Evolutionary conservation across 1,140 invertebrate genomes (phyloP).

Genomic region (Calliopsis andreniformis): DNA sequence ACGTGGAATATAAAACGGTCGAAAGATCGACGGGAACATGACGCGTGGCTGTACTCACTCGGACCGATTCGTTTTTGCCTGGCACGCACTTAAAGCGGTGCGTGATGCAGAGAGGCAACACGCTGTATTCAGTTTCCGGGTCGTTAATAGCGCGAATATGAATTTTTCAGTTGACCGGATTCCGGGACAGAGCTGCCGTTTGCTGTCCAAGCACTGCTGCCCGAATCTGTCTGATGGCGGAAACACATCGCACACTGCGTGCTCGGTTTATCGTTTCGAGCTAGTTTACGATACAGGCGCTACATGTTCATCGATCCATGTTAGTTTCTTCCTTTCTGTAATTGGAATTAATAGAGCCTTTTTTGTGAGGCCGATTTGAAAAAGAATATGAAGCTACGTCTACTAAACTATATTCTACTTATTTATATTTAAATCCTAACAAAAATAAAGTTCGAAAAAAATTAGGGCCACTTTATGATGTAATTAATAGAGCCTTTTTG

Average conservation of each 20-base stretch:
- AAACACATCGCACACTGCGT: background rate
- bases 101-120: conserved; percentile 34
- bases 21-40: background rate
- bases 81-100: background rate
- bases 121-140: conserved; percentile 31
- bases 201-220: too few relatives aligned
- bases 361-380: too few relatives aligned
- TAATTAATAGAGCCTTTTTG: too few relatives aligned
- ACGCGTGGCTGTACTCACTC: background rate
- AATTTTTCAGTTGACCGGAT: conserved; percentile 46
- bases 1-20: background rate
- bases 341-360: too few relatives aligned
- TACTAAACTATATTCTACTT: too few relatives aligned
- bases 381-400: too few relatives aligned
- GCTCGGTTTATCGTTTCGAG: background rate
- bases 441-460: too few relatives aligned
- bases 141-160: conserved; percentile 44
- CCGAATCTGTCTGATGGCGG: background rate
- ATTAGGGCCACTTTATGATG: too few relatives aligned
- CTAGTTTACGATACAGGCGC: background rate
- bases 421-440: too few relatives aligned
- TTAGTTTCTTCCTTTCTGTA: too few relatives aligned
- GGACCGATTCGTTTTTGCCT: conserved; percentile 14
- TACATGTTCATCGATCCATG: too few relatives aligned
- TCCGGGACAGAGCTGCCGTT: background rate